Percentiles rank a stretch among this genome's conserved stretches.
These are phyloP conservation scores for Crepidodera aurea DNA, from an alignment of 2,888 invertebrate genomes.

Conservation along the genomic window DNA sequence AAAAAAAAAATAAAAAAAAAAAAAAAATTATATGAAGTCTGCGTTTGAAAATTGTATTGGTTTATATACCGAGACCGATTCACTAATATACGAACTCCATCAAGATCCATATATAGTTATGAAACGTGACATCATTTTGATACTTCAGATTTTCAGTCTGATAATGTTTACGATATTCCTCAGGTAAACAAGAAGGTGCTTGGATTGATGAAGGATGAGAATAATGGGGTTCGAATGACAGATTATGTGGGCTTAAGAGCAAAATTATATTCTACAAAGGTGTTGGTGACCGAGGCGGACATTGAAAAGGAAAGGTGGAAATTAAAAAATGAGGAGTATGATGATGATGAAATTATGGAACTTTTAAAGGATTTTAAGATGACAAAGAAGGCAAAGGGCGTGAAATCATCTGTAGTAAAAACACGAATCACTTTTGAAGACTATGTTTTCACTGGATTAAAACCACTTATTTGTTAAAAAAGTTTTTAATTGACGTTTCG, in stretches of 20 bases:
- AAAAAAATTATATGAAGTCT: conserved; percentile 38
- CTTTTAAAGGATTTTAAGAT: conserved; percentile 16
- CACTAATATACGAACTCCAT: conserved; percentile 31
- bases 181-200: not conserved
- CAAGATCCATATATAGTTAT: no score
- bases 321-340: no score
- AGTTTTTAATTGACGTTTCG: no score
- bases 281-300: no score
- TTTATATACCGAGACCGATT: conserved; percentile 32
- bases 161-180: not conserved
- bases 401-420: not conserved
- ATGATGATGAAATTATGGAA: conserved; percentile 2
- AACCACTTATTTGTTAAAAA: no score
- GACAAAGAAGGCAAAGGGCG: no score
- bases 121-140: conserved; percentile 28
- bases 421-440: not conserved
- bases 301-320: no score
- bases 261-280: no score
- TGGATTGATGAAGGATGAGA: conserved; percentile 14
- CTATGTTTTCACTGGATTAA: not conserved
- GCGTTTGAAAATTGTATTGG: conserved; percentile 33
- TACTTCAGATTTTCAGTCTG: not conserved
- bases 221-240: no score
- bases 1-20: conserved; percentile 24
- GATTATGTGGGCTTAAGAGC: no score